Evolutionary conservation across 2,113 vertebrate species (phyloP).

Genomic region (Cathartes aura): DNA sequence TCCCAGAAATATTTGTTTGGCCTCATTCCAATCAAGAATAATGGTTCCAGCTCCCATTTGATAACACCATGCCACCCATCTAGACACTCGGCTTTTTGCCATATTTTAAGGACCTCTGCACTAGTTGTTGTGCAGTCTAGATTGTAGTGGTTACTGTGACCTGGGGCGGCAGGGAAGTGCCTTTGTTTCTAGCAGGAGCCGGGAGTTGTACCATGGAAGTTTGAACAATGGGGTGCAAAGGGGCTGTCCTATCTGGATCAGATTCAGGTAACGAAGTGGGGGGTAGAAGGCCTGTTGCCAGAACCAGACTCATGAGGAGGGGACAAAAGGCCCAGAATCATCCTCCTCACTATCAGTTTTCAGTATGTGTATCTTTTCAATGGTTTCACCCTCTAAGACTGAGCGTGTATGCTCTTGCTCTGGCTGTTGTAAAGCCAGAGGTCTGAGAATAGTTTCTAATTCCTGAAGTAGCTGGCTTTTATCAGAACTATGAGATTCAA

Average conservation of each 20-base stretch:
- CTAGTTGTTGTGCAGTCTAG: background rate
- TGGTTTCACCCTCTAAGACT: background rate
- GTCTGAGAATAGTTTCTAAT: background rate
- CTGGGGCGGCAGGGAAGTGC: background rate
- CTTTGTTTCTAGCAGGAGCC: background rate
- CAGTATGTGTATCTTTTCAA: background rate
- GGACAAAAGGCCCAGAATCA: background rate
- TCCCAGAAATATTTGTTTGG: background rate
- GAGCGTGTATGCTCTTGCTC: fast-evolving
- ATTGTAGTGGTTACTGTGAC: background rate
- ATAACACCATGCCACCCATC: background rate
- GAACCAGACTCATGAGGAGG: background rate
- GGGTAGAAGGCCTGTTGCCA: background rate
- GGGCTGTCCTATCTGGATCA: background rate
- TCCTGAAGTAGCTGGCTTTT: background rate
- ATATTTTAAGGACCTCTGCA: background rate
- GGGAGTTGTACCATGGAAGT: background rate
- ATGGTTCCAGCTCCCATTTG: background rate
- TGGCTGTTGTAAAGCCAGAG: background rate
- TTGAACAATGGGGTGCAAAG: background rate
- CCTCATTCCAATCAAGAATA: background rate
- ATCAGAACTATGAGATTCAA: background rate
- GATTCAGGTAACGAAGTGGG: background rate
- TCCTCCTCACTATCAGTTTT: background rate
- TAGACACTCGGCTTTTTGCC: background rate